Base-by-base conservation (phyloP, 1,140 invertebrate species). In the Drosophila orena region DNA sequence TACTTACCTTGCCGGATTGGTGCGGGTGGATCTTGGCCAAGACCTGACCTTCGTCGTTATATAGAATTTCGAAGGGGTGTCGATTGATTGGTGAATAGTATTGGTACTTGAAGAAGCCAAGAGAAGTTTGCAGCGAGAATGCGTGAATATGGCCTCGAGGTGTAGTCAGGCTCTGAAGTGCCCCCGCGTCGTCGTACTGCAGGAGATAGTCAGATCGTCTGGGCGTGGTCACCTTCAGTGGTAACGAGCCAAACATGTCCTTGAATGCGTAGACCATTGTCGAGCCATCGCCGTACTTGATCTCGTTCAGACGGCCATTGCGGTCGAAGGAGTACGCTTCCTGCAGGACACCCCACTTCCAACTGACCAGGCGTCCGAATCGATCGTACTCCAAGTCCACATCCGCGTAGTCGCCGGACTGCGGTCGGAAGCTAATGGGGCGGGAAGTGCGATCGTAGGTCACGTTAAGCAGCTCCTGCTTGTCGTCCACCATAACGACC, bases 361-460 rank as follows among this genome's bases (percentile, higher is more conserved):
- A 99, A 65, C 95, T 96, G 2, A 96, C 96, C 38, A 99, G 93
- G 80, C 97, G 94, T 14, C 98, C 98, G 75, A 97, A 98, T 74
- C 97, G 94, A 91, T 99, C 97, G 86, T 99, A 99, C 77, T 97
- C 97, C 4, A 99, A 93, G 77, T 98, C 97, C 2, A 99, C 96
- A 65, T 96, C 96, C 2, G 97, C 95, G 83, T 97, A 97, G 54
- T 97, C 95, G 1, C 96, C 96, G 77, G 96, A 96, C 46, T 96
- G 95, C 0, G 98, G 97, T 44, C 96, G 95, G 96, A 97, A 99
- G 85, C 96, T 96, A 0, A 97, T 95, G 0, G 98, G 97, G 66
- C 97, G 94, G 0, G 97, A 97, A n/a, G 97, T 96, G 76, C 95
- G 95, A 86, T 99, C 98, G 84, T 99, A 99, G 0, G 97, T 97